phyloP scores from a whole-genome alignment of 2,797 vertebrate genomes.

The Malurus splendens region DNA sequence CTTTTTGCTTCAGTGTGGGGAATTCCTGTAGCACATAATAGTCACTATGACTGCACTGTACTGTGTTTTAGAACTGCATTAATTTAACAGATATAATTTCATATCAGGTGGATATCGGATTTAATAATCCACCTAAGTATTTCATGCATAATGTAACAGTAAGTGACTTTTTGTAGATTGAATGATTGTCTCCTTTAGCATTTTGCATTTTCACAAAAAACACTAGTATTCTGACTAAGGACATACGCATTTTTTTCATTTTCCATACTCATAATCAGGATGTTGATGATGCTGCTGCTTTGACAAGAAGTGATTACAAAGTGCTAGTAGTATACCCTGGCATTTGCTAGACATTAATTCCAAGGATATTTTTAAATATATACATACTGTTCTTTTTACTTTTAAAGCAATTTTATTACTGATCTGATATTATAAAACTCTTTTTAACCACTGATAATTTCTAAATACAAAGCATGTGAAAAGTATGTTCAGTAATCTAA shows the following conservation, averaged over 20 bases:
- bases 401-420: conserved; percentile 69
- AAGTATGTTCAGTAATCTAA: conserved; percentile 63
- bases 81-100: conserved; percentile 2
- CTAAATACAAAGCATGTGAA: conserved; percentile 70
- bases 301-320: conserved; percentile 67
- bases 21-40: neutral
- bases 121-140: conserved; percentile 8
- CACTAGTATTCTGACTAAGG: conserved; percentile 43
- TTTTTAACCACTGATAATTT: conserved; percentile 65
- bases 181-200: conserved; percentile 74
- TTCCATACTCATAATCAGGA: conserved; percentile 43
- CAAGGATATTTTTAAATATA: conserved; percentile 69
- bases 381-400: conserved; percentile 60
- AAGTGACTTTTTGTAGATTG: conserved; percentile 20
- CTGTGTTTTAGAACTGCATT: neutral
- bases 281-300: conserved; percentile 12
- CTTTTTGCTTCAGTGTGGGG: neutral
- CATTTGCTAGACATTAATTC: conserved; percentile 67
- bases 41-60: neutral
- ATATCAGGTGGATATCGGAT: neutral
- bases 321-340: conserved; percentile 69
- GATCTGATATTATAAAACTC: conserved; percentile 68
- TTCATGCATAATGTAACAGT: conserved; percentile 12
- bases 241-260: conserved; percentile 7
- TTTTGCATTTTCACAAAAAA: conserved; percentile 56